Conservation (phyloP, 1,140 invertebrate species). For the Trichoplusia ni region DNA sequence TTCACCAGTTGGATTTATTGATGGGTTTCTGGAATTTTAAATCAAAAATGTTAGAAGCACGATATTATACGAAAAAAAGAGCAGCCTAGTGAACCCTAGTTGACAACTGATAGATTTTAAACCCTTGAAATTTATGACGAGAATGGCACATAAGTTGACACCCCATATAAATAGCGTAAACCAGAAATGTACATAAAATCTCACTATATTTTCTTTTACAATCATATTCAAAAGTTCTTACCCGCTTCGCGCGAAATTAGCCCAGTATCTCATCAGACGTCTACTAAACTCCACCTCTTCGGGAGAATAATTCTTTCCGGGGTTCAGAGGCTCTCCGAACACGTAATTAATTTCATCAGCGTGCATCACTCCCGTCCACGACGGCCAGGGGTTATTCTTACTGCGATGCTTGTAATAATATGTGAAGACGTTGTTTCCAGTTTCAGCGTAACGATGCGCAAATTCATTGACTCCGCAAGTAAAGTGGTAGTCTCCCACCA, state of each 20-base stretch:
- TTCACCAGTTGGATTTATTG: conserved; percentile 84
- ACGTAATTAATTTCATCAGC: conserved; percentile 97
- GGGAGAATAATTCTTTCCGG: conserved; percentile 88
- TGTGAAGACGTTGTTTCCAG: conserved; percentile 95
- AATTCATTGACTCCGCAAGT: conserved; percentile 97
- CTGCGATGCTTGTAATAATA: conserved; percentile 97
- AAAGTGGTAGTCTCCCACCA: conserved; percentile 98
- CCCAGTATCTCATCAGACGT: conserved; percentile 97
- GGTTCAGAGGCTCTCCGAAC: conserved; percentile 95
- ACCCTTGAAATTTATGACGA: background rate
- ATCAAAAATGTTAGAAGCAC: too few relatives aligned
- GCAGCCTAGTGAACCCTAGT: too few relatives aligned
- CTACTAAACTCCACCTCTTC: conserved; percentile 91
- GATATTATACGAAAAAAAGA: too few relatives aligned
- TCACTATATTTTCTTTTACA: too few relatives aligned
- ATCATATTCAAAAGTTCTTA: conserved; percentile 73
- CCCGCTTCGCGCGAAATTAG: conserved; percentile 97
- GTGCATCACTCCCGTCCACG: conserved; percentile 98
- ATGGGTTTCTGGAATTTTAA: conserved; percentile 85
- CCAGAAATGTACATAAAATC: too few relatives aligned
- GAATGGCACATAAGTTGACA: too few relatives aligned
- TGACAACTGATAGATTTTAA: background rate
- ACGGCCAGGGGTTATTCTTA: conserved; percentile 93
- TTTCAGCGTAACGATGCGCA: conserved; percentile 92
- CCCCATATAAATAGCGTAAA: too few relatives aligned